Base-by-base conservation (phyloP, 2,888 invertebrate genomes). In the Aproaerema taeniolella region DNA sequence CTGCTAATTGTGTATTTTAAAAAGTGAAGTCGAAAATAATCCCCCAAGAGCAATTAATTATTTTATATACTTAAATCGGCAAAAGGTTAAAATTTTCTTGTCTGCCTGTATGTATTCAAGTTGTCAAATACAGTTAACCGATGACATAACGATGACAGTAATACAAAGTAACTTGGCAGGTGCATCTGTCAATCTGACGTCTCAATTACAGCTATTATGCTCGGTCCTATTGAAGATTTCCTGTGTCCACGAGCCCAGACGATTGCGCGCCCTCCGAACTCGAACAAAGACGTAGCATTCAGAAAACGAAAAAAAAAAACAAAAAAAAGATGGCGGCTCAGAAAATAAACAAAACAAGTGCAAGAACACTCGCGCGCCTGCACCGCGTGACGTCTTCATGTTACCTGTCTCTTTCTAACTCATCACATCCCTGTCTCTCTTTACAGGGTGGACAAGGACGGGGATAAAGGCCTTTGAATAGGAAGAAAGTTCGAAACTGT, bases 301-400 rank as follows among this genome's bases (percentile, higher is more conserved):
- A 71, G 70, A 74, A 79, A 70, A 72, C 58, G 62, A 68, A 69
- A 52, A 62, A 62, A 68, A 74, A 76, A 70, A 58, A 45, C 40
- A 45, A 56, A 55, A 53, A 59, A 60, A 63, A 56, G 48, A 67
- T 63, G 67, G 67, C 76, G 66, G 67, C 61, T 58, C 61, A 73
- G 74, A 78, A 78, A 79, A 81, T 77, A 80, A 82, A 82, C 70
- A 82, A 83, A 83, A 80, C 79, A 82, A 85, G 82, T 80, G 82
- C 75, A 82, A 77, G 74, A 80, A 82, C 81, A 79, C 73, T 76
- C 80, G 80, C 80, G 80, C 82, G 80, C 79, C 75, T 73, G 74
- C 76, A 63, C 76, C 68, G 74, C 71, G 80, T 86, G 83, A 86
- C 85, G 85, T 85, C 86, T 86, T 85, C 77, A 85, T 85, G 79